Conservation (phyloP, 2,888 invertebrate genomes). For the Hoplodrina blanda region DNA sequence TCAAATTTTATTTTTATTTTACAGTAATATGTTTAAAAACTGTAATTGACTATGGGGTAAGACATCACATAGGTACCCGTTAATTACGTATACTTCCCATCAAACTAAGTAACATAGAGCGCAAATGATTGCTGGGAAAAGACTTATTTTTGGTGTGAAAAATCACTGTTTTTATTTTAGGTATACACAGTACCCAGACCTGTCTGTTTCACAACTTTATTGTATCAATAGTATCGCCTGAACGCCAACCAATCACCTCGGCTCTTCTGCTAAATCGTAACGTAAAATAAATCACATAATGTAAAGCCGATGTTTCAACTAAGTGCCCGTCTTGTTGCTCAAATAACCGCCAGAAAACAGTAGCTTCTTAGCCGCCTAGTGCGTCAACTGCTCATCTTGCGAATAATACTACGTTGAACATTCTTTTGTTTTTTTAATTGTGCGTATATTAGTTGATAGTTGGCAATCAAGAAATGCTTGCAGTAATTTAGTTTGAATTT, state of each 20-base stretch:
- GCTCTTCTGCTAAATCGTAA: not conserved
- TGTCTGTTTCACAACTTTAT: not conserved
- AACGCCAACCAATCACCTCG: not conserved
- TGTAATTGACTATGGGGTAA: too few relatives aligned
- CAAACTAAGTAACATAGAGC: too few relatives aligned
- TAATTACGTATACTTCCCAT: too few relatives aligned
- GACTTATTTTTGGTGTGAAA: too few relatives aligned
- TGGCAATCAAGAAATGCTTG: not conserved
- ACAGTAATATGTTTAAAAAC: too few relatives aligned
- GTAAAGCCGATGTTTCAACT: not conserved
- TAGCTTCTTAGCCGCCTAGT: slow-evolving; percentile 18
- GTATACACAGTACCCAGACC: too few relatives aligned
- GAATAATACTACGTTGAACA: not conserved
- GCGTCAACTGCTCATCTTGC: slow-evolving; percentile 18
- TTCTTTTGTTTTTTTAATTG: slow-evolving; percentile 29
- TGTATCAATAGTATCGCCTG: not conserved
- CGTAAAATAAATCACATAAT: slow-evolving; percentile 11
- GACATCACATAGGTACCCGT: too few relatives aligned
- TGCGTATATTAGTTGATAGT: slow-evolving; percentile 11
- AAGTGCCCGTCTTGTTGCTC: not conserved
- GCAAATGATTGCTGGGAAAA: too few relatives aligned
- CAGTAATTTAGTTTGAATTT: not conserved
- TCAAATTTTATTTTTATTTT: too few relatives aligned
- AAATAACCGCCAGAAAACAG: slow-evolving; percentile 14
- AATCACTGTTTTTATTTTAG: too few relatives aligned